phyloP scores from a whole-genome alignment of 1,140 invertebrate genomes.

The Cryptotermes secundus region DNA sequence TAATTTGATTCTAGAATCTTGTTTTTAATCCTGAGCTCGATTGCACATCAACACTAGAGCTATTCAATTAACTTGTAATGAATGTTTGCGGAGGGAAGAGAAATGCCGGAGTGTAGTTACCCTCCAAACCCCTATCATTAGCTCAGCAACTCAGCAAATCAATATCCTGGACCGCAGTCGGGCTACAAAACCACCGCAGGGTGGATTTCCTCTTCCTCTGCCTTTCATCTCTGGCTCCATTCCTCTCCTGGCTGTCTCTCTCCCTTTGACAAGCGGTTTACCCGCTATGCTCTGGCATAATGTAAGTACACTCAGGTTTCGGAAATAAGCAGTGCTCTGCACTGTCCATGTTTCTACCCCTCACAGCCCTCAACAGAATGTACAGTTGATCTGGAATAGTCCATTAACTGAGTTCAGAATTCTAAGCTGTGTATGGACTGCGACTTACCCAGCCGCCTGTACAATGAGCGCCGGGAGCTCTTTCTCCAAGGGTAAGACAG shows the following conservation, averaged over 20 bases:
- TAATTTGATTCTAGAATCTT: no score
- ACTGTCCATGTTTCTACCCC: no score
- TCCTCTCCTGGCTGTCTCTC: background rate
- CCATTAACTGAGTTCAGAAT: no score
- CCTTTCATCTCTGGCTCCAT: background rate
- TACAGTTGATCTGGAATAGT: no score
- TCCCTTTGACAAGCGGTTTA: background rate
- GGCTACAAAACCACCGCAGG: background rate
- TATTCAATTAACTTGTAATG: background rate
- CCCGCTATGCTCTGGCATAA: background rate
- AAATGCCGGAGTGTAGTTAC: background rate
- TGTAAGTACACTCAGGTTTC: background rate
- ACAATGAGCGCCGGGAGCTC: no score
- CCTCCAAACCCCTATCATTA: background rate
- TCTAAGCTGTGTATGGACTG: no score
- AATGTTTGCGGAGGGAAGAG: background rate
- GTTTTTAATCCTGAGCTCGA: background rate
- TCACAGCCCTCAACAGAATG: no score
- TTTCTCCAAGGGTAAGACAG: no score
- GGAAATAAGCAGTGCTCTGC: no score
- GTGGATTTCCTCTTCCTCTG: background rate
- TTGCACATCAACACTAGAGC: background rate
- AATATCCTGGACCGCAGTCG: background rate
- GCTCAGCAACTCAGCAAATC: background rate
- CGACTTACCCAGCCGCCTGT: no score